phyloP scores from a whole-genome alignment of 2,113 vertebrate species.

The Oreotrochilus melanogaster region DNA sequence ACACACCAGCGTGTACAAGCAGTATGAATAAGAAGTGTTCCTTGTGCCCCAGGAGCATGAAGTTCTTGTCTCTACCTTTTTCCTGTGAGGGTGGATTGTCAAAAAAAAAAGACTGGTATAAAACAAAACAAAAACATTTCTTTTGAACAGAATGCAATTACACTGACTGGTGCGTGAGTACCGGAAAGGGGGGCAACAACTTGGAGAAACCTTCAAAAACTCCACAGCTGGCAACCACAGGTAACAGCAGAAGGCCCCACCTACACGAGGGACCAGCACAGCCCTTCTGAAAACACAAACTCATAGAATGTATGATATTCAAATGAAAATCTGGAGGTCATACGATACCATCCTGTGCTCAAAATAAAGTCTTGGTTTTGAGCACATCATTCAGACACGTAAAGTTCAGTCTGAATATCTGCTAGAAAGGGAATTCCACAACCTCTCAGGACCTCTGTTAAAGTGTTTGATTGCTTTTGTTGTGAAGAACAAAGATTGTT shows the following conservation, averaged over 20 bases:
- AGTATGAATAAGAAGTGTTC: not conserved
- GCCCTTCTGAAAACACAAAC: not conserved
- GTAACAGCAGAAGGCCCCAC: accelerated
- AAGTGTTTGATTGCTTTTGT: not conserved
- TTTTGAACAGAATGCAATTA: not conserved
- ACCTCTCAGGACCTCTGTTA: not conserved
- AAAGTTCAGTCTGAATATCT: not conserved
- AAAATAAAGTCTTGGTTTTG: not conserved
- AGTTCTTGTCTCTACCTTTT: not conserved
- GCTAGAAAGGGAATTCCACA: not conserved
- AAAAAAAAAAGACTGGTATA: not conserved
- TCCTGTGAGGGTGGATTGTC: not conserved
- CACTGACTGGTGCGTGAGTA: not conserved
- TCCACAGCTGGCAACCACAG: not conserved
- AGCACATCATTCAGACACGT: not conserved
- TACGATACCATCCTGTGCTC: not conserved
- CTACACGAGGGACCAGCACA: not conserved
- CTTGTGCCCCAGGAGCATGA: not conserved
- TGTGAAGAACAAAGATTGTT: not conserved
- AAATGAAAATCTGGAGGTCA: not conserved
- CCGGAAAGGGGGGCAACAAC: not conserved
- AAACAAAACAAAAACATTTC: not conserved
- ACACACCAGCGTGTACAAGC: not conserved
- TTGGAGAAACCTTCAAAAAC: not conserved
- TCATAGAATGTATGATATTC: not conserved